Evolutionary conservation across 2,113 vertebrate genomes (phyloP), one percentile per base, ranked within the genome.

Genomic region (Marmota monax): DNA sequence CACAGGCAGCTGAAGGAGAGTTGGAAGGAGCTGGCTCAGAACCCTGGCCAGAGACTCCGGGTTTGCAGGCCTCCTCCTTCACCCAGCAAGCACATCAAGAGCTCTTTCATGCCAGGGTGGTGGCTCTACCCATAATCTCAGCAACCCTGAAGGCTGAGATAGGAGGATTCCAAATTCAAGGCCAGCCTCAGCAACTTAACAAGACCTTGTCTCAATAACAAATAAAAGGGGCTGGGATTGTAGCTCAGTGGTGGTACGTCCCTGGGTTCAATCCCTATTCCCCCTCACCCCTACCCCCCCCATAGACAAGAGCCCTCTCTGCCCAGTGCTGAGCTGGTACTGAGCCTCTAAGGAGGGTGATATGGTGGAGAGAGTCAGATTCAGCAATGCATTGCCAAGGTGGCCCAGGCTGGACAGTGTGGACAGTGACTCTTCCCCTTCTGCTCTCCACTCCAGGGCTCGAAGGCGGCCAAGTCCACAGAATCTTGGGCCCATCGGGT

Each of bases 361-460:
- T 39, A 0, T 29, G 17, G 7, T 2, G 29, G 42, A 72, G 20
- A 78, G 32, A 58, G 56, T 92, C 84, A 32, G 37, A 34, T 5
- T 22, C 42, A 9, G 67, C 23, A 58, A 34, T 3, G 51, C 63
- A 20, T 39, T 3, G 3, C 61, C 7, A 3, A 1, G 63, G n/a
- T 58, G 80, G 27, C 39, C 53, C 29, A 9, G 7, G 51, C 18
- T 56, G 14, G 78, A 80, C 14, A 2, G 5, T 23, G 65, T 58
- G 51, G 77, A 5, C 27, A 1, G 32, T 0, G 7, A 37, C 53
- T 23, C 9, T 23, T 27, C n/a, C 17, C n/a, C 56, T 20, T 48
- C 32, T 42, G 53, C 16, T 12, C 27, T 45, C 2, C 10, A 12
- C 56, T 2, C 29, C 22, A 1, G 4, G 7, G 12, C 1, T 34